Base-by-base conservation (phyloP, 1,140 invertebrate genomes). In the Drosophila nigromelanica region DNA sequence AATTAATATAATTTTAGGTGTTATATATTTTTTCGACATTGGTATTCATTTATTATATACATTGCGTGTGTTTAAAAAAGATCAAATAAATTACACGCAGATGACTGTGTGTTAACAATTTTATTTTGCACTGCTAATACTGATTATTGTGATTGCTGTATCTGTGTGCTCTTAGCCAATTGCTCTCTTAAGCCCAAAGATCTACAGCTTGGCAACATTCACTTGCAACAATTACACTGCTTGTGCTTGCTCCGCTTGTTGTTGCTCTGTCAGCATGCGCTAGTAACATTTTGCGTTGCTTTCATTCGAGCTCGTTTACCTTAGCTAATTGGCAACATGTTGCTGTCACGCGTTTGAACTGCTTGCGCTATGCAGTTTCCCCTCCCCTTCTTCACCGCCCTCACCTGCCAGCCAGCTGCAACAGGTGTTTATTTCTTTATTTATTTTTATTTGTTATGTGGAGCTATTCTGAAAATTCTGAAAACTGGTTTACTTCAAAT, bases 351-450 rank as follows among this genome's bases (percentile, higher is more conserved):
- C 5, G 18, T 10, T 10, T 11, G 12, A 12, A 52, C 62, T 64
- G 62, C 35, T 62, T 42, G 47, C 15, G 37, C 45, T 59, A 47
- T 56, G 62, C 55, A 45, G 12, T 35, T 50, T 10, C 48, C 63
- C 10, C 21, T 27, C 39, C 18, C 33, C 21, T 27, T 30, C 30
- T 30, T 42, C 58, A 37, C 2, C 35, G 7, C 5, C 14, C 48
- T 30, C 11, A 27, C 15, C 6, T 4, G 7, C 0, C 10, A 43
- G 24, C 6, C 8, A 2, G 11, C 39, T 40, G 7, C 52, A 83
- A 76, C 80, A 83, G 80, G 80, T 83, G 80, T 76, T 85, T 80
- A 48, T 40, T 70, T 55, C 18, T 37, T 33, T 30, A 40, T 35
- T n/a, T 69, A 39, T 54, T 30, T 42, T 11, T 37, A 15, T 24